Percentiles rank a stretch among this genome's conserved stretches.
These are phyloP conservation scores for Craniophora ligustri DNA, from an alignment of 2,888 invertebrate genomes.

Conservation along the genomic window DNA sequence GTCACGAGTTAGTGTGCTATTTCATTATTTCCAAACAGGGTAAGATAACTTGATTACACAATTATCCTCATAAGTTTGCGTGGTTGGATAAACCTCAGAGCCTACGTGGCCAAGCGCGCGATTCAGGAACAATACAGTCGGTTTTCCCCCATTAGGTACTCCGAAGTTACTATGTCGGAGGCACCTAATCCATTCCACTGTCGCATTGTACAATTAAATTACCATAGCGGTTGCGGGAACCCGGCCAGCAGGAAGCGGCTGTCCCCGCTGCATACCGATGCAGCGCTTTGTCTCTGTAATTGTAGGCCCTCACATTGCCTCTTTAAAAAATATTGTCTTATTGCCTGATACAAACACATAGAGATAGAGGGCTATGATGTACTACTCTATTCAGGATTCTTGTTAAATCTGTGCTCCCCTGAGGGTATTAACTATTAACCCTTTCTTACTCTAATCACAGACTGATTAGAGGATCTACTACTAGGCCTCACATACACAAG, in stretches of 20 bases:
- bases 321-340: slow-evolving; percentile 12
- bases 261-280: slow-evolving; percentile 77
- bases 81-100: slow-evolving; percentile 19
- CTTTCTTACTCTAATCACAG: no score
- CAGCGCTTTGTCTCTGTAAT: slow-evolving; percentile 55
- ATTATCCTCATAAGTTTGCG: slow-evolving; percentile 35
- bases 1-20: neutral
- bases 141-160: slow-evolving; percentile 67
- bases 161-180: slow-evolving; percentile 52
- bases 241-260: slow-evolving; percentile 80
- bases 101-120: slow-evolving; percentile 29
- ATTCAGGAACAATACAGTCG: slow-evolving; percentile 58
- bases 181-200: slow-evolving; percentile 66
- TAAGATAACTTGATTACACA: neutral
- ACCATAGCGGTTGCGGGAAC: slow-evolving; percentile 79
- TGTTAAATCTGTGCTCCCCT: no score
- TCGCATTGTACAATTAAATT: slow-evolving; percentile 80
- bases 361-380: no score
- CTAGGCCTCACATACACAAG: no score
- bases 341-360: no score
- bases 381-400: no score
- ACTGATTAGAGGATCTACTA: no score
- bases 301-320: slow-evolving; percentile 29
- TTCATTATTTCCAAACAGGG: neutral
- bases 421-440: no score